phyloP scores from a whole-genome alignment of 2,888 invertebrate genomes.

The Mimumesa dahlbomi region DNA sequence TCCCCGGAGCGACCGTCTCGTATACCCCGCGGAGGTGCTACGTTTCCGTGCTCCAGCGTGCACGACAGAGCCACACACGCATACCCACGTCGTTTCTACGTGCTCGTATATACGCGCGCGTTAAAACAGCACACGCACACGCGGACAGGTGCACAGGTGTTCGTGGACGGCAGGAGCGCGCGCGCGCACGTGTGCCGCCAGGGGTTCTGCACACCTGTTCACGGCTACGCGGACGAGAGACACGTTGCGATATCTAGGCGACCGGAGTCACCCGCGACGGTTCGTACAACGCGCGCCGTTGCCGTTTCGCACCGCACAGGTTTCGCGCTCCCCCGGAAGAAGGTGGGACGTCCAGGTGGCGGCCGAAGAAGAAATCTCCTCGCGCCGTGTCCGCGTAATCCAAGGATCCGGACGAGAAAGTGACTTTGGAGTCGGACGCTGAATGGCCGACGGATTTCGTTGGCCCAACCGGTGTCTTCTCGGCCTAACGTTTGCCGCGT shows the following conservation, averaged over 20 bases:
- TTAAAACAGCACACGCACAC: background rate
- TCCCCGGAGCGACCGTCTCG: conserved; percentile 81
- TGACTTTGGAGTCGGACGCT: background rate
- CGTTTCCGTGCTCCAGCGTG: conserved; percentile 57
- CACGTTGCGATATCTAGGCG: conserved; percentile 29
- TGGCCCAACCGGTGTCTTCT: background rate
- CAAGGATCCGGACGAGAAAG: background rate
- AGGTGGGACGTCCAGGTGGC: too few species aligned
- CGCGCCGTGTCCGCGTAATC: too few species aligned
- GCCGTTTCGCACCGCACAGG: background rate
- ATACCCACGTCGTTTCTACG: background rate
- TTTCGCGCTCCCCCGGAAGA: background rate
- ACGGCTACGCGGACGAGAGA: conserved; percentile 16
- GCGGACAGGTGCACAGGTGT: background rate
- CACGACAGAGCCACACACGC: conserved; percentile 44
- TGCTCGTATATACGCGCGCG: background rate
- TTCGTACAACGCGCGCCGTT: conserved; percentile 23
- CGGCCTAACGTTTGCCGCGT: background rate
- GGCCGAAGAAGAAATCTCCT: too few species aligned
- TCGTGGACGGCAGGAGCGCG: conserved; percentile 1
- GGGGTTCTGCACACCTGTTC: conserved; percentile 54
- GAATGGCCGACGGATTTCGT: background rate
- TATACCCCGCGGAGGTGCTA: conserved; percentile 77
- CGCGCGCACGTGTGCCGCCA: conserved; percentile 30
- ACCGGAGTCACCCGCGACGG: conserved; percentile 39